A percentile compares a stretch with the other conserved stretches of the same genome.
These are phyloP conservation scores for Osmerus mordax DNA, from an alignment of 2,113 vertebrate genomes.

Conservation along the genomic window DNA sequence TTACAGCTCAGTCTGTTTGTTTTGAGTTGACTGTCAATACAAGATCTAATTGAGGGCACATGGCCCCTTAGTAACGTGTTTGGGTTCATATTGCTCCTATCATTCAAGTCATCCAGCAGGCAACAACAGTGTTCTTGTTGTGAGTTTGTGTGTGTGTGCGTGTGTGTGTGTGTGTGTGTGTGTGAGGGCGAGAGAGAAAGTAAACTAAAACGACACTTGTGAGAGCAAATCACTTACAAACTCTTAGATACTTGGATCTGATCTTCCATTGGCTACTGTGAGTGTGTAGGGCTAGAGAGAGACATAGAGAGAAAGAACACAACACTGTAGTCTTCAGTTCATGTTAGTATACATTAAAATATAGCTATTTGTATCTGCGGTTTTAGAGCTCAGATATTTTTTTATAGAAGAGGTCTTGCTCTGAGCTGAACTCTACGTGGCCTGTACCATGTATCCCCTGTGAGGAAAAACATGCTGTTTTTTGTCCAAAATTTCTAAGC, in stretches of 20 bases:
- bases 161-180: constrained; percentile 25
- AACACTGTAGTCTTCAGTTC: neutral
- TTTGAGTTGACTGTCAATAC: constrained; percentile 35
- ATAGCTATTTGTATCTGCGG: constrained; percentile 20
- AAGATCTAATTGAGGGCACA: constrained; percentile 55
- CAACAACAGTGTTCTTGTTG: neutral
- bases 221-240: constrained; percentile 39
- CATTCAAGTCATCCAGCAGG: constrained; percentile 17
- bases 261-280: constrained; percentile 22
- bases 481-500: neutral
- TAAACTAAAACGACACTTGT: constrained; percentile 46
- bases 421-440: constrained; percentile 17
- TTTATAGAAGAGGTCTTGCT: constrained; percentile 17
- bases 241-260: constrained; percentile 34
- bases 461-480: neutral
- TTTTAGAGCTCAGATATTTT: constrained; percentile 30
- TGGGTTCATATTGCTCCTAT: constrained; percentile 10
- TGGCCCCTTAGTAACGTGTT: constrained; percentile 36
- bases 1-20: neutral
- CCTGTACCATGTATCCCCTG: neutral
- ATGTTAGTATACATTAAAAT: neutral
- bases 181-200: constrained; percentile 13
- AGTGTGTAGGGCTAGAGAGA: constrained; percentile 11
- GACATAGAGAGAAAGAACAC: neutral
- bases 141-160: constrained; percentile 4